phyloP scores from a whole-genome alignment of 2,888 invertebrate species.

The Cistogaster globosa region DNA sequence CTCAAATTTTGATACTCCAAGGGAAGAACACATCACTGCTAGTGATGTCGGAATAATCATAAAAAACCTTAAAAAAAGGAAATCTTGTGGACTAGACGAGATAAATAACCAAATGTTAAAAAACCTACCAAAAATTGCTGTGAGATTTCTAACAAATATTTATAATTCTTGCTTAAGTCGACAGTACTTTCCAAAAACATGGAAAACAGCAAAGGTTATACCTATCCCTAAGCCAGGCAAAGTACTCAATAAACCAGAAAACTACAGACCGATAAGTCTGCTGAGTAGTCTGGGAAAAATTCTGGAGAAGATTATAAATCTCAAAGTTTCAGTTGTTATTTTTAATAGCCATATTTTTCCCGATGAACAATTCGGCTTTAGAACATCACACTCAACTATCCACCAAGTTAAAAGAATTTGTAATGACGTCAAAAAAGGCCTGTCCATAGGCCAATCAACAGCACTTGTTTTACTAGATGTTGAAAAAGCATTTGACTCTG shows the following conservation, averaged over 20 bases:
- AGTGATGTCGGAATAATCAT: background rate
- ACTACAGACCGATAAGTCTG: background rate
- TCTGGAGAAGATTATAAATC: background rate
- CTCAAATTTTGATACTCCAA: background rate
- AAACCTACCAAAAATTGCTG: background rate
- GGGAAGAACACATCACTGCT: background rate
- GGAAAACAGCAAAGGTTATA: conserved; percentile 17
- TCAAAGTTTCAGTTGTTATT: background rate
- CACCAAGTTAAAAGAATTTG: conserved; percentile 42
- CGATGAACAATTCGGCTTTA: conserved; percentile 34
- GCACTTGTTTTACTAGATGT: too few species aligned
- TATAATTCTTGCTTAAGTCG: too few species aligned
- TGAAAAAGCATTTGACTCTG: background rate
- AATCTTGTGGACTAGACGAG: conserved; percentile 3
- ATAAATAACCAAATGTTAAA: background rate
- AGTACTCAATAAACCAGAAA: background rate
- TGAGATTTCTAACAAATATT: background rate
- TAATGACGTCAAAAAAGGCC: conserved; percentile 26
- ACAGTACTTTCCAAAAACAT: too few species aligned
- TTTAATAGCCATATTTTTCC: background rate
- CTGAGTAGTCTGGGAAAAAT: conserved; percentile 9
- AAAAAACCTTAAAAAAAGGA: background rate
- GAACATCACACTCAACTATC: conserved; percentile 18
- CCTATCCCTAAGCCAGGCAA: conserved; percentile 2
- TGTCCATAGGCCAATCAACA: too few species aligned